These are phyloP conservation scores for Rhamnusium bicolor DNA, from an alignment of 2,888 invertebrate species.

Conservation along the genomic window DNA sequence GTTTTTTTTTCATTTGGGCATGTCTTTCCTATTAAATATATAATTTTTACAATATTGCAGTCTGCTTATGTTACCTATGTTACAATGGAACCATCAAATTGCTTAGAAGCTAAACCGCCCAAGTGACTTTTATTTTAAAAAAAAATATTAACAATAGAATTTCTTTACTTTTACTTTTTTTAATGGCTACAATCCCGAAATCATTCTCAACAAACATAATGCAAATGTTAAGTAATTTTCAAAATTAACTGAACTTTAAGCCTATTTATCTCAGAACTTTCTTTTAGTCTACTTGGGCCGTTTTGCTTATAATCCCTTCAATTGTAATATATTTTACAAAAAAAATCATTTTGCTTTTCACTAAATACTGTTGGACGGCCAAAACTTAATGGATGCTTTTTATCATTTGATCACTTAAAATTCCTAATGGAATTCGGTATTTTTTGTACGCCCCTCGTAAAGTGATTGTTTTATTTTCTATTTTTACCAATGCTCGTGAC, in stretches of 20 bases:
- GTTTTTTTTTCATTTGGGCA: constrained; percentile 11
- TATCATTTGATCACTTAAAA: too few relatives aligned
- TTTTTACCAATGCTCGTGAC: too few relatives aligned
- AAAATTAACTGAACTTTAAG: constrained; percentile 5
- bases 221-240: neutral
- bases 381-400: too few relatives aligned
- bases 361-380: too few relatives aligned
- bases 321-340: too few relatives aligned
- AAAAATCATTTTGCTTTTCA: too few relatives aligned
- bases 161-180: neutral
- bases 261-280: constrained; percentile 4
- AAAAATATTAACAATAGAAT: constrained; percentile 2
- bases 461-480: too few relatives aligned
- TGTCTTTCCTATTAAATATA: constrained; percentile 1
- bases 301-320: constrained; percentile 6
- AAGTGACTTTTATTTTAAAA: constrained; percentile 10
- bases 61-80: constrained; percentile 15
- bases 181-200: neutral
- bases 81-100: constrained; percentile 12
- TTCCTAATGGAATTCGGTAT: too few relatives aligned
- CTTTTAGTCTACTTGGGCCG: neutral
- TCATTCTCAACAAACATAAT: constrained; percentile 1
- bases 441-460: too few relatives aligned
- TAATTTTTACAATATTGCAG: constrained; percentile 18
- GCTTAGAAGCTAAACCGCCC: constrained; percentile 3